Evolutionary conservation across 2,113 vertebrate genomes (phyloP).

Genomic region (Rhea pennata): DNA sequence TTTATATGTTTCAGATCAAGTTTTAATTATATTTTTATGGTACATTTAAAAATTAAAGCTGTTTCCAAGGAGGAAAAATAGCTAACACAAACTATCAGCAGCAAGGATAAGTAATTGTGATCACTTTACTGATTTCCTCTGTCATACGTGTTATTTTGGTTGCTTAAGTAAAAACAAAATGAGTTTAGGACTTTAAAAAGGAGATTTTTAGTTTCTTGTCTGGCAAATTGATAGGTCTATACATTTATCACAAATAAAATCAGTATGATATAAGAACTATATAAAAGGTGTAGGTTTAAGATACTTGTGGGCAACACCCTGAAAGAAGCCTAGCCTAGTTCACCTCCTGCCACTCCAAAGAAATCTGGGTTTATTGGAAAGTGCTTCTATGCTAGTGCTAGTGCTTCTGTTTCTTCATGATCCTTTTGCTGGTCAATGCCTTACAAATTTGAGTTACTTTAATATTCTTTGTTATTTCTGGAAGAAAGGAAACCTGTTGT

Average conservation of each 20-base stretch:
- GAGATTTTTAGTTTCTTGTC: background rate
- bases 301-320: background rate
- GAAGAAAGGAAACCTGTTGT: background rate
- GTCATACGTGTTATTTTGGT: rapidly evolving
- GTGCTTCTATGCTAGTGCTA: background rate
- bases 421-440: background rate
- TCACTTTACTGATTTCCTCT: background rate
- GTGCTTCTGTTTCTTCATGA: background rate
- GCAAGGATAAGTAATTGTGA: too few species aligned
- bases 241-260: background rate
- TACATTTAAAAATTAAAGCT: background rate
- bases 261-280: background rate
- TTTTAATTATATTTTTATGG: background rate
- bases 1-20: background rate
- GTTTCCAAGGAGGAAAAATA: background rate
- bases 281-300: background rate
- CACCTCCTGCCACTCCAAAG: background rate
- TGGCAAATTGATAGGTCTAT: background rate
- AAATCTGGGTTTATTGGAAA: background rate
- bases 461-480: background rate
- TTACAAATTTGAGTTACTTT: background rate
- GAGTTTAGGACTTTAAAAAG: background rate
- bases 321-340: background rate
- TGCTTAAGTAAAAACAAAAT: background rate
- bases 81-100: background rate